Conservation (phyloP, 2,797 vertebrate species). For the Halcyon chelicuti region DNA sequence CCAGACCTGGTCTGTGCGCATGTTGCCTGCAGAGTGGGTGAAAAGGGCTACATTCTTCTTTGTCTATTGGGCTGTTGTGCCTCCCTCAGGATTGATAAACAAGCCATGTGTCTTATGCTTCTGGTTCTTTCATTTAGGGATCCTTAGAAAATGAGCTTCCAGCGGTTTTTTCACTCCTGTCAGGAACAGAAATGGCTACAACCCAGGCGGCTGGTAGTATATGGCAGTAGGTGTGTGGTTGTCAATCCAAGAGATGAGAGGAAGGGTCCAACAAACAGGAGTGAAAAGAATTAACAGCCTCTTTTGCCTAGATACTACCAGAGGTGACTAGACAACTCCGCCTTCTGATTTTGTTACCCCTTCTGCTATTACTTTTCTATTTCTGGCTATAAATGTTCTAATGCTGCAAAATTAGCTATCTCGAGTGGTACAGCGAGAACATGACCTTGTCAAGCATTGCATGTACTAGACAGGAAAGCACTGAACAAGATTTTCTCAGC, state of each 20-base stretch:
- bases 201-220: not conserved
- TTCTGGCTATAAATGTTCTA: not conserved
- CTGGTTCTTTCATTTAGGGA: not conserved
- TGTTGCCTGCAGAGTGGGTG: not conserved
- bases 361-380: not conserved
- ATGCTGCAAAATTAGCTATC: not conserved
- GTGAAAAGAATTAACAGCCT: not conserved
- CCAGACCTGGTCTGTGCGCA: not conserved
- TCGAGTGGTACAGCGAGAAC: not conserved
- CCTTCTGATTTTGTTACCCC: not conserved
- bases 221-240: not conserved
- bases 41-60: rapidly evolving
- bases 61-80: rapidly evolving
- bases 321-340: not conserved
- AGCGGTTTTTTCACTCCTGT: not conserved
- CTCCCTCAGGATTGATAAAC: not conserved
- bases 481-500: not conserved
- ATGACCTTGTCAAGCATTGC: constrained; percentile 40
- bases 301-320: not conserved
- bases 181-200: not conserved
- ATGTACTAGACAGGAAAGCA: constrained; percentile 10
- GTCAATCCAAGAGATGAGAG: not conserved
- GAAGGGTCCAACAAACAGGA: not conserved
- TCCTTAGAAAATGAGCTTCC: not conserved
- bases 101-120: not conserved